phyloP scores from a whole-genome alignment of 2,113 vertebrate genomes.

The Sinocyclocheilus rhinocerous region DNA sequence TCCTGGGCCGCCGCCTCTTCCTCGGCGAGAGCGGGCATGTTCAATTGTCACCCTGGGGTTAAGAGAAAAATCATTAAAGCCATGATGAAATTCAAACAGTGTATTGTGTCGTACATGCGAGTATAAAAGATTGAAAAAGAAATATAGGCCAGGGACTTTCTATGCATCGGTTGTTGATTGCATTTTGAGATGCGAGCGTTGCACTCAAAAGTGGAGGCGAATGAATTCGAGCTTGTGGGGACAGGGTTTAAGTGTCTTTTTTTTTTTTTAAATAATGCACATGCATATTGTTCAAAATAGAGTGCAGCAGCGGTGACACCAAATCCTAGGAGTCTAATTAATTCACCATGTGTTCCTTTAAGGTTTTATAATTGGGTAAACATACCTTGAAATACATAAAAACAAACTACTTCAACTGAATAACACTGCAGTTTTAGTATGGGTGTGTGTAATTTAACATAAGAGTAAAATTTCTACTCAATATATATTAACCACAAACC shows the following conservation, averaged over 20 bases:
- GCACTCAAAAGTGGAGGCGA: neutral
- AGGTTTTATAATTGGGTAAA: too few species aligned
- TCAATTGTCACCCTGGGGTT: slow-evolving; percentile 85
- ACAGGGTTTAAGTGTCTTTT: neutral
- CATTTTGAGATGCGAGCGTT: neutral
- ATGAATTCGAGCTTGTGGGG: neutral
- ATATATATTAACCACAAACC: too few species aligned
- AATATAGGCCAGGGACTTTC: neutral
- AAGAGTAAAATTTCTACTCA: too few species aligned
- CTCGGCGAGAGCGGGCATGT: slow-evolving; percentile 83
- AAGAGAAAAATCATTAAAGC: neutral
- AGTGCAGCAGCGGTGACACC: too few species aligned
- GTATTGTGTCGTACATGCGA: neutral
- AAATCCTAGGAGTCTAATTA: neutral
- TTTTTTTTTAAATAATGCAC: too few species aligned
- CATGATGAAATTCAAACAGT: neutral
- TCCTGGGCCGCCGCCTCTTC: slow-evolving; percentile 70
- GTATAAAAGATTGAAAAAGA: neutral
- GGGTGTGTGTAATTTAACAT: too few species aligned
- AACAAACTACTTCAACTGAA: too few species aligned
- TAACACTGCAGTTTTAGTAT: too few species aligned
- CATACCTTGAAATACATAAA: too few species aligned
- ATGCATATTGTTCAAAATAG: neutral
- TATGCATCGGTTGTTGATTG: neutral
- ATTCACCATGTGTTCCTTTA: neutral